Conservation (phyloP, 2,888 invertebrate species). For the Hirtodrosophila cameraria region DNA sequence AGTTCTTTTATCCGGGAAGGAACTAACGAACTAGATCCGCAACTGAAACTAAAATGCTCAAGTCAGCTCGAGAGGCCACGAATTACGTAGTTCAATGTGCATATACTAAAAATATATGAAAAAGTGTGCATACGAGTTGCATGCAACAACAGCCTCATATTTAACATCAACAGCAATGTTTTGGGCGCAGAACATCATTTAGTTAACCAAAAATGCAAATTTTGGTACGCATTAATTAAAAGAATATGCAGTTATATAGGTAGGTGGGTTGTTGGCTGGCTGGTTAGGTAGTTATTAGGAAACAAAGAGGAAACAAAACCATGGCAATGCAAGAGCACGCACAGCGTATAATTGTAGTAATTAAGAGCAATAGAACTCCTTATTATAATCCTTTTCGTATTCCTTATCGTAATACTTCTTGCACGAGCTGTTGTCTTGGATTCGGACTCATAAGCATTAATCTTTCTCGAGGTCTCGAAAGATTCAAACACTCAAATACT, state of each 20-base stretch:
- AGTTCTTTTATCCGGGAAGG: too few species aligned
- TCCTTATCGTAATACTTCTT: too few species aligned
- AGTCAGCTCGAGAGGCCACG: too few species aligned
- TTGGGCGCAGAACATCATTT: conserved; percentile 7
- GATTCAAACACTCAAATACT: too few species aligned
- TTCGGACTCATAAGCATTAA: conserved; percentile 7
- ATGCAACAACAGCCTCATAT: neutral
- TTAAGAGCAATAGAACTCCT: too few species aligned
- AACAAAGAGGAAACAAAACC: neutral
- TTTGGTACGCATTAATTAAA: conserved; percentile 4
- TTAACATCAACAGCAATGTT: conserved; percentile 3
- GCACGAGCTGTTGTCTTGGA: neutral
- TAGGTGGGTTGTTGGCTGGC: neutral
- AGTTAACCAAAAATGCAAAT: neutral
- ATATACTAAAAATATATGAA: neutral
- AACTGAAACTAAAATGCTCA: too few species aligned
- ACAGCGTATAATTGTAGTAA: neutral
- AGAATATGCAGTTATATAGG: neutral
- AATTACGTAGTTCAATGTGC: conserved; percentile 60
- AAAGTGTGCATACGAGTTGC: too few species aligned
- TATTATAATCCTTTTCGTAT: too few species aligned
- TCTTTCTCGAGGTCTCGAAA: neutral
- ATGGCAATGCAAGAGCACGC: conserved; percentile 1
- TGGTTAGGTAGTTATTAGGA: too few species aligned
- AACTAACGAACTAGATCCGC: too few species aligned